A percentile compares a stretch with the other conserved stretches of the same genome.
These are phyloP conservation scores for Drepana arcuata DNA, from an alignment of 1,140 invertebrate genomes.

Conservation along the genomic window DNA sequence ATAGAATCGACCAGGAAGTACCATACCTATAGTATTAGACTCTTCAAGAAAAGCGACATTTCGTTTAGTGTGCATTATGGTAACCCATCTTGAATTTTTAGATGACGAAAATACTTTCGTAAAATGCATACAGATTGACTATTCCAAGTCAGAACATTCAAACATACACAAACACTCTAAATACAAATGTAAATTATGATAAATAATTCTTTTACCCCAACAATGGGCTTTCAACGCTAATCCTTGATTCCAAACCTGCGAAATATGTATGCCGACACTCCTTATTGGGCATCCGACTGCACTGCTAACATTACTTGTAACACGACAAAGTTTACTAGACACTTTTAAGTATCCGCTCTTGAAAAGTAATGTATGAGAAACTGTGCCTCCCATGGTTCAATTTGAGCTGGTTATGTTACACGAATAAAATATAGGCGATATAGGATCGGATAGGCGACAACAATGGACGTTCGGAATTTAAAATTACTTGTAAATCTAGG, in stretches of 20 bases:
- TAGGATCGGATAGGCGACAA: slow-evolving; percentile 37
- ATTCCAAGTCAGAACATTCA: no score
- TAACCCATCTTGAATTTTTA: no score
- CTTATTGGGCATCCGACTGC: slow-evolving; percentile 18
- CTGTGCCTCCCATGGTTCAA: slow-evolving; percentile 10
- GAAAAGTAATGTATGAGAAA: slow-evolving; percentile 1
- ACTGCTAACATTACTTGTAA: slow-evolving; percentile 16
- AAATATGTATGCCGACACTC: slow-evolving; percentile 12
- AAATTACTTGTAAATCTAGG: slow-evolving; percentile 38
- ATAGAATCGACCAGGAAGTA: no score
- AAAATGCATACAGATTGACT: no score
- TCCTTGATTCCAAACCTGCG: slow-evolving; percentile 16
- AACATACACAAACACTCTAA: no score
- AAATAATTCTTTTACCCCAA: no score
- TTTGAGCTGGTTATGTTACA: slow-evolving; percentile 10
- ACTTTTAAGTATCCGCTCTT: slow-evolving; percentile 4
- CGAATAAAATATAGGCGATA: slow-evolving; percentile 35
- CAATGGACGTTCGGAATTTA: slow-evolving; percentile 41
- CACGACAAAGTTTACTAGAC: slow-evolving; percentile 9
- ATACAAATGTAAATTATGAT: no score
- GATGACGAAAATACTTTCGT: no score
- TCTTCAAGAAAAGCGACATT: no score
- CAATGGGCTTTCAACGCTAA: slow-evolving; percentile 17
- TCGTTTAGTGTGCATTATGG: no score
- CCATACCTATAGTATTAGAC: no score